phyloP scores from a whole-genome alignment of 2,113 vertebrate species.

The Scatophagus argus region DNA sequence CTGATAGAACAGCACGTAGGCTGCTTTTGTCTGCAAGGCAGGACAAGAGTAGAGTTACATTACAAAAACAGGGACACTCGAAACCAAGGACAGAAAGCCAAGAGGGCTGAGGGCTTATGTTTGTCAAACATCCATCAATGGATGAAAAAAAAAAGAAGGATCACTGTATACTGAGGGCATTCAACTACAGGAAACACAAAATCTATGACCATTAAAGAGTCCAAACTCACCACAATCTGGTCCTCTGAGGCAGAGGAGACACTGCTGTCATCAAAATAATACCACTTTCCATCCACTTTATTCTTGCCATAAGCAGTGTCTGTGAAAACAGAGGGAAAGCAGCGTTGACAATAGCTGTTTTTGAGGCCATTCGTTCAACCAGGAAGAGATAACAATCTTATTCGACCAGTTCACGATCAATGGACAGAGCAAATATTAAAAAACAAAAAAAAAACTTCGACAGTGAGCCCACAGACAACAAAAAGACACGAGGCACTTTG shows the following conservation, averaged over 20 bases:
- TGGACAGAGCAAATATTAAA: background rate
- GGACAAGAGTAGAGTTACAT: slow-evolving; percentile 39
- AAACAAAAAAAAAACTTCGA: background rate
- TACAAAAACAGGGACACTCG: slow-evolving; percentile 32
- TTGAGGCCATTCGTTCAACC: background rate
- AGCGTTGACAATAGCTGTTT: background rate
- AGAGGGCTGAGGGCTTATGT: background rate
- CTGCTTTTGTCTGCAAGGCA: slow-evolving; percentile 91
- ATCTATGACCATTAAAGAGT: background rate
- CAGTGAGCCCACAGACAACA: slow-evolving; percentile 8
- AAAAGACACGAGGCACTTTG: background rate
- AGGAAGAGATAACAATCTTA: slow-evolving; percentile 6
- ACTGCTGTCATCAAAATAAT: slow-evolving; percentile 96
- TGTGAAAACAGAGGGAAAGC: slow-evolving; percentile 72
- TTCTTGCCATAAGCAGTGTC: slow-evolving; percentile 97
- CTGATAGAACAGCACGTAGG: slow-evolving; percentile 96
- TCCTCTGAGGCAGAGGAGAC: slow-evolving; percentile 94
- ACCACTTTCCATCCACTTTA: slow-evolving; percentile 92
- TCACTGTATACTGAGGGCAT: background rate
- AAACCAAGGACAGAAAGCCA: slow-evolving; percentile 33
- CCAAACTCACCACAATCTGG: slow-evolving; percentile 94
- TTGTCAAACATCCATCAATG: background rate
- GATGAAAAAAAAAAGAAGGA: background rate
- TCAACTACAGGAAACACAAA: background rate
- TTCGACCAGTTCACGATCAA: background rate